Percentiles rank a stretch among this genome's conserved stretches.
Conservation (phyloP, 2,113 vertebrate genomes). For the Orcinus orca region DNA sequence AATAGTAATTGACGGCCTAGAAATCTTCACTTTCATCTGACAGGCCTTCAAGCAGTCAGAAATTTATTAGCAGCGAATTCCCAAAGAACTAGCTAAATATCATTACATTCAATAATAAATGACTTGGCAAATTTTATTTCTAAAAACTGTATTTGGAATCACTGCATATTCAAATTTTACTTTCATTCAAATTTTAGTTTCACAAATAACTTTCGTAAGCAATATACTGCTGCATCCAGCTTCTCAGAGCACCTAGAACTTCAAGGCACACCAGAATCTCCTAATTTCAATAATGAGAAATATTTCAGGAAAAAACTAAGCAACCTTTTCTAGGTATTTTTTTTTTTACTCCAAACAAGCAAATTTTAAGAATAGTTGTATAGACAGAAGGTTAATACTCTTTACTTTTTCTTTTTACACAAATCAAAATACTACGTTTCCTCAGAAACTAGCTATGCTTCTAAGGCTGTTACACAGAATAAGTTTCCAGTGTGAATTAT, state of each 20-base stretch:
- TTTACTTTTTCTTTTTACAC: neutral
- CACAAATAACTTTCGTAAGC: slow-evolving; percentile 36
- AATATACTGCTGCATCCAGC: slow-evolving; percentile 1
- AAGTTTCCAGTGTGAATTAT: slow-evolving; percentile 24
- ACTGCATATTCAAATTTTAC: neutral
- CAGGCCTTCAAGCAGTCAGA: neutral
- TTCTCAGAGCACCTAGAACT: slow-evolving; percentile 29
- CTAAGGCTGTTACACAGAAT: neutral
- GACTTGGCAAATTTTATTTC: slow-evolving; percentile 9
- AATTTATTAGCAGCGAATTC: neutral
- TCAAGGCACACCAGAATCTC: neutral
- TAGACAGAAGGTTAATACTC: neutral
- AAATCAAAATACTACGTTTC: slow-evolving; percentile 15
- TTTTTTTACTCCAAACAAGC: slow-evolving; percentile 25
- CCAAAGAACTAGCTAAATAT: slow-evolving; percentile 21
- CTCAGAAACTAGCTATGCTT: neutral
- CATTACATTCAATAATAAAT: neutral
- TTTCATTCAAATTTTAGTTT: neutral
- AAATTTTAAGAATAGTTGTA: slow-evolving; percentile 2
- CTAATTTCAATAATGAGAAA: slow-evolving; percentile 18
- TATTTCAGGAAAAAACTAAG: slow-evolving; percentile 32
- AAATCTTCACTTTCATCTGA: slow-evolving; percentile 5
- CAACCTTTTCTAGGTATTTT: neutral
- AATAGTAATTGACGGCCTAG: neutral
- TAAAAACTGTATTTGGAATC: slow-evolving; percentile 16